These are phyloP conservation scores for Rotaria magnacalcarata DNA, from an alignment of 2,888 invertebrate genomes.

Conservation along the genomic window DNA sequence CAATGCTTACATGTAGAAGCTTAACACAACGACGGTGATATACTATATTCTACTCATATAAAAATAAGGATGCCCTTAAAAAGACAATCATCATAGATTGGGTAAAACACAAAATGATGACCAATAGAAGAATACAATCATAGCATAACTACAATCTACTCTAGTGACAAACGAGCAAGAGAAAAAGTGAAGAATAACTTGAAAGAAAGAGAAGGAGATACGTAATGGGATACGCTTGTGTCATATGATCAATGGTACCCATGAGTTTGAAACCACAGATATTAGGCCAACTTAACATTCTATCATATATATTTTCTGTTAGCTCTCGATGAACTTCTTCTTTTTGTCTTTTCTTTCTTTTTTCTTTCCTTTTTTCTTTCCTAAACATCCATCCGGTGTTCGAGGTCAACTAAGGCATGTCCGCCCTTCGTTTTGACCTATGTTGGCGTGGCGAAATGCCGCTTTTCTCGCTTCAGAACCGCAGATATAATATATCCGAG, in stretches of 20 bases:
- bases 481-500: neutral
- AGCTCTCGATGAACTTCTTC: neutral
- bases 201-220: neutral
- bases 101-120: neutral
- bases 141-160: neutral
- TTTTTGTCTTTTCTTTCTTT: neutral
- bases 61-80: neutral
- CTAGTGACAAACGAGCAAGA: neutral
- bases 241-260: neutral
- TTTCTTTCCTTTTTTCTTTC: neutral
- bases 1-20: neutral
- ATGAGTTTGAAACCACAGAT: neutral
- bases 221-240: neutral
- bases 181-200: neutral
- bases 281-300: neutral
- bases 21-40: neutral
- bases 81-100: neutral
- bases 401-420: neutral
- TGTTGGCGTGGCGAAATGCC: neutral
- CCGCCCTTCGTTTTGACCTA: neutral
- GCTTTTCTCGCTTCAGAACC: neutral
- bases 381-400: neutral
- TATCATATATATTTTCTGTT: neutral
- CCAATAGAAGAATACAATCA: neutral
- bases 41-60: neutral